phyloP scores from a whole-genome alignment of 2,113 vertebrate species.

The Panthera tigris region DNA sequence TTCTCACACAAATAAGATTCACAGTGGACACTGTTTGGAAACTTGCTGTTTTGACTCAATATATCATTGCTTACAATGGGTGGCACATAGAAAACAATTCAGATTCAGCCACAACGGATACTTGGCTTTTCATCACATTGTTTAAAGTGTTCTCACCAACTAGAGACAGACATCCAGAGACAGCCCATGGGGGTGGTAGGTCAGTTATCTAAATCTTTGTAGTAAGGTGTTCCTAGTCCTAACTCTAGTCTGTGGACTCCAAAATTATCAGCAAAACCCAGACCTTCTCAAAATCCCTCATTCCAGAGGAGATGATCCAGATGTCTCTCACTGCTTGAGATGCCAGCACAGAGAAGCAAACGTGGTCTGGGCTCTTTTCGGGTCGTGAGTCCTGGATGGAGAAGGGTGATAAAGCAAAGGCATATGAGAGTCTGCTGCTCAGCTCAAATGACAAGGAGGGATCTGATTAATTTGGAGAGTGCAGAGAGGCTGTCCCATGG shows the following conservation, averaged over 20 bases:
- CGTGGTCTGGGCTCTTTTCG: accelerated
- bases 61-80: neutral
- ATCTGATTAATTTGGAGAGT: neutral
- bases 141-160: neutral
- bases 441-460: neutral
- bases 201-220: neutral
- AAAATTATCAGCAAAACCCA: neutral
- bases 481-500: accelerated
- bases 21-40: neutral
- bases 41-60: neutral
- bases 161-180: neutral
- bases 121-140: neutral
- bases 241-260: neutral
- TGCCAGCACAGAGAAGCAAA: accelerated
- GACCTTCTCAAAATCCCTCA: neutral
- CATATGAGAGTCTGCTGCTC: accelerated
- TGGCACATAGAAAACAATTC: neutral
- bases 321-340: neutral
- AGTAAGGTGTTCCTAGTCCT: neutral
- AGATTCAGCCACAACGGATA: neutral
- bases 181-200: no score
- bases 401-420: neutral
- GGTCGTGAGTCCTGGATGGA: accelerated
- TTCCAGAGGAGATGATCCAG: neutral
- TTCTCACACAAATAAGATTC: neutral